These are phyloP conservation scores for Tenualosa thibaudeaui DNA, from an alignment of 2,797 vertebrate species.

Conservation along the genomic window DNA sequence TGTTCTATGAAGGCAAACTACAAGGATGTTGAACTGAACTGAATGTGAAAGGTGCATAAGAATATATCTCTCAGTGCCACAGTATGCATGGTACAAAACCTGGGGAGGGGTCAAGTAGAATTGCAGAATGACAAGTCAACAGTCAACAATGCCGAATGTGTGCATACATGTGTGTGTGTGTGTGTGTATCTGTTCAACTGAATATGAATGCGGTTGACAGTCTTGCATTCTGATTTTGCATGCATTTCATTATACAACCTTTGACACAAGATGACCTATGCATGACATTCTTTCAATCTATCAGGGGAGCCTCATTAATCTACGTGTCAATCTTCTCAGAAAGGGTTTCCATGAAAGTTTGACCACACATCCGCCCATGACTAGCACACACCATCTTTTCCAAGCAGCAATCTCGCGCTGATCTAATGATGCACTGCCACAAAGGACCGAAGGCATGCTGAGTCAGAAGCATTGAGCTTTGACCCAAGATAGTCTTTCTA, in stretches of 20 bases:
- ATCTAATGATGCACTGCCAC: background rate
- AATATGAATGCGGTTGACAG: background rate
- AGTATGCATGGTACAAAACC: background rate
- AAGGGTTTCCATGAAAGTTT: slow-evolving; percentile 45
- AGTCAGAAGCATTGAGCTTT: background rate
- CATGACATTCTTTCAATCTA: background rate
- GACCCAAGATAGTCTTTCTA: background rate
- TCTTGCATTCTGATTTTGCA: background rate
- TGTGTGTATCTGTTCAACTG: slow-evolving; percentile 14
- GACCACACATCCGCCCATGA: slow-evolving; percentile 36
- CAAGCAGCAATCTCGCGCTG: background rate
- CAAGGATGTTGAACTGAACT: background rate
- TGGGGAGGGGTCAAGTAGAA: background rate
- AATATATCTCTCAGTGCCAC: background rate
- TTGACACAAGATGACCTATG: background rate
- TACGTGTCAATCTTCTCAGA: background rate
- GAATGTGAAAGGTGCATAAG: background rate
- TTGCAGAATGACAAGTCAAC: background rate
- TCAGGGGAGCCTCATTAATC: background rate
- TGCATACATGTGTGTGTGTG: background rate
- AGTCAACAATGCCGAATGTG: background rate
- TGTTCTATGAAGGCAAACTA: background rate
- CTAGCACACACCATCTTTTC: background rate
- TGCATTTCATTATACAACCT: background rate
- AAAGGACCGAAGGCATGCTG: background rate